These are phyloP conservation scores for Oasisia sp. DNA, from an alignment of 2,888 invertebrate species.

Conservation along the genomic window DNA sequence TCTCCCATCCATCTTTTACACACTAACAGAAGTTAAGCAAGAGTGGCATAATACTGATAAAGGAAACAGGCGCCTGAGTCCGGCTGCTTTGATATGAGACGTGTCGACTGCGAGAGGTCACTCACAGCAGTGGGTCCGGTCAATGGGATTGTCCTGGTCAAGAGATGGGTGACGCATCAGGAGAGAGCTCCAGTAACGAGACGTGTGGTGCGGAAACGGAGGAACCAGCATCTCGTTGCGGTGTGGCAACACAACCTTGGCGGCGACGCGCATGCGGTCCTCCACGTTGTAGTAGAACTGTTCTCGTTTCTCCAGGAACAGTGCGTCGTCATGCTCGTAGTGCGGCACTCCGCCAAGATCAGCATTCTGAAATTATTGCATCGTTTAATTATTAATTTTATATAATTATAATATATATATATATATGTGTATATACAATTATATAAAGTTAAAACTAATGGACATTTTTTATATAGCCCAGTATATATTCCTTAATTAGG, in stretches of 20 bases:
- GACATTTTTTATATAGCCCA: too few relatives aligned
- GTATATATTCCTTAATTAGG: too few relatives aligned
- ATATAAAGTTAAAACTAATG: too few relatives aligned
- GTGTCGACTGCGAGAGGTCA: background rate
- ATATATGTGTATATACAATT: background rate
- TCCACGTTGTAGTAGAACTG: conserved; percentile 65
- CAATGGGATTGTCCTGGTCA: background rate
- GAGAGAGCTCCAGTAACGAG: conserved; percentile 59
- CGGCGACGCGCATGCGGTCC: conserved; percentile 56
- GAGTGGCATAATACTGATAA: background rate
- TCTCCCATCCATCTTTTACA: background rate
- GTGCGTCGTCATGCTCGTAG: conserved; percentile 64
- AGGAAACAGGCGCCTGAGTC: background rate
- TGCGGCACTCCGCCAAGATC: conserved; percentile 58
- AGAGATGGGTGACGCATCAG: conserved; percentile 42
- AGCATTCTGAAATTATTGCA: conserved; percentile 55
- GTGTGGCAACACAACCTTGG: conserved; percentile 55
- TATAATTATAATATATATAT: background rate
- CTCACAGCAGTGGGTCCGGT: background rate
- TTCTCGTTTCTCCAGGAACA: conserved; percentile 63
- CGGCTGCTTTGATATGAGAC: background rate
- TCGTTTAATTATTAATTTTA: background rate
- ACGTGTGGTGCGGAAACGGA: conserved; percentile 55
- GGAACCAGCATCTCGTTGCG: conserved; percentile 57
- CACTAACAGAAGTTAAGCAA: background rate